Evolutionary conservation across 2,888 invertebrate genomes (phyloP), one percentile per base, ranked within the genome.

Genomic region (Callimorpha dominula): DNA sequence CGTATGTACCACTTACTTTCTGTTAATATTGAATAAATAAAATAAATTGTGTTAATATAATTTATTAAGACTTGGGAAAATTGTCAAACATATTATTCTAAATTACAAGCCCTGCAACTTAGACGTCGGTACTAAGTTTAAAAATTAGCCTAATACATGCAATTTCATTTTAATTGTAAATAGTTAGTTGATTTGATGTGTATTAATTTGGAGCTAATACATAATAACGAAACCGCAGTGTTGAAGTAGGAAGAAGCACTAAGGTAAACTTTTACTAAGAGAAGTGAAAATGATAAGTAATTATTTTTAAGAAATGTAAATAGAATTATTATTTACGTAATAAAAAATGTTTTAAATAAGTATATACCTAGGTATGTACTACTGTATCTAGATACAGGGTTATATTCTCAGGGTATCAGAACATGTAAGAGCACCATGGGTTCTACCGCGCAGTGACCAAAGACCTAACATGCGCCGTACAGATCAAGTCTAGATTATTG

Each of bases 381-480:
- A n/a, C n/a, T n/a, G n/a, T n/a, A n/a, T n/a, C n/a, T n/a, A 54
- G 17, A 54, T 54, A 40, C 57, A 42, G 7, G 20, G 9, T 46
- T 31, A 42, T 64, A 64, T 52, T 64, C 17, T 12, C 31, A 60
- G 66, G 67, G n/a, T 12, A 49, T 40, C 71, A 71, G 17, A n/a
- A 40, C 8, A 12, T 40, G 15, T 12, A 40, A 46, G 66, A 66
- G 60, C 15, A 40, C 12, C 15, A 62, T 43, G 42, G n/a, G 11
- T 20, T 49, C 62, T 65, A 70, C 7, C 66, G 73, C 73, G 73
- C 73, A 74, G 67, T 64, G 49, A 63, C 64, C 68, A 60, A 73
- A 74, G 46, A 43, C 42, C 64, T 60, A 74, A 68, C 74, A 74
- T 74, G 74, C 74, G 74, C 74, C 17, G 68, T 74, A 42, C 12